Percentiles rank a stretch among this genome's conserved stretches.
Conservation (phyloP, 2,888 invertebrate genomes). For the Orthosia gothica region DNA sequence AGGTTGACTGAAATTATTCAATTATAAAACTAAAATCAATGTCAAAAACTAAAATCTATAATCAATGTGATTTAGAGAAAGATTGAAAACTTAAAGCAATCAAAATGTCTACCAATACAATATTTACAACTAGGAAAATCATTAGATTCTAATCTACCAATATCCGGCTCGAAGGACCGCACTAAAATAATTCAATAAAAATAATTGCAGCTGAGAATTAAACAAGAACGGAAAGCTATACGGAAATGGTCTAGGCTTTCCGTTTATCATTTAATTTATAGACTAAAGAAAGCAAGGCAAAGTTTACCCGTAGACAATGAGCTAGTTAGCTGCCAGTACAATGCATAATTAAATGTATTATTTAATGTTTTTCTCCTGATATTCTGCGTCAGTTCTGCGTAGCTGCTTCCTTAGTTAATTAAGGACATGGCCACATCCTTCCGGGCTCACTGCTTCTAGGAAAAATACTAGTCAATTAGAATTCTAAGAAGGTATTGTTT, state of each 20-base stretch:
- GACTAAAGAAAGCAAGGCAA: conserved; percentile 21
- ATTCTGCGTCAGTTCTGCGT: conserved; percentile 34
- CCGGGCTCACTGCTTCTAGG: conserved; percentile 55
- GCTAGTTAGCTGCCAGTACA: conserved; percentile 32
- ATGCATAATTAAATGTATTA: conserved; percentile 40
- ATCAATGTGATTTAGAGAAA: background rate
- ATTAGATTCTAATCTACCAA: background rate
- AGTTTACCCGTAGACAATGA: conserved; percentile 37
- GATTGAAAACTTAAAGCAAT: background rate
- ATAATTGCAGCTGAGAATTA: conserved; percentile 11
- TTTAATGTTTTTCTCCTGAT: conserved; percentile 36
- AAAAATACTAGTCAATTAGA: conserved; percentile 57
- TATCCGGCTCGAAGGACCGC: conserved; percentile 16
- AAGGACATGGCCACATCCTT: conserved; percentile 62
- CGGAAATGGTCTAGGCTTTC: conserved; percentile 9
- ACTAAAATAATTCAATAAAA: conserved; percentile 3
- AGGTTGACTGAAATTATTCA: too few relatives aligned
- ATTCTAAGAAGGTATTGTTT: conserved; percentile 65
- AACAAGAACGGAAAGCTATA: conserved; percentile 1
- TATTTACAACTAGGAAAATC: background rate
- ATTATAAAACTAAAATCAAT: too few relatives aligned
- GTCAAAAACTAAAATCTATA: background rate
- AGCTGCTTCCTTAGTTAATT: conserved; percentile 57
- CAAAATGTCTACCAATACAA: background rate
- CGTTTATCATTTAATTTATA: conserved; percentile 37